Conservation (phyloP, 2,888 invertebrate genomes). For the Formica aserva region DNA sequence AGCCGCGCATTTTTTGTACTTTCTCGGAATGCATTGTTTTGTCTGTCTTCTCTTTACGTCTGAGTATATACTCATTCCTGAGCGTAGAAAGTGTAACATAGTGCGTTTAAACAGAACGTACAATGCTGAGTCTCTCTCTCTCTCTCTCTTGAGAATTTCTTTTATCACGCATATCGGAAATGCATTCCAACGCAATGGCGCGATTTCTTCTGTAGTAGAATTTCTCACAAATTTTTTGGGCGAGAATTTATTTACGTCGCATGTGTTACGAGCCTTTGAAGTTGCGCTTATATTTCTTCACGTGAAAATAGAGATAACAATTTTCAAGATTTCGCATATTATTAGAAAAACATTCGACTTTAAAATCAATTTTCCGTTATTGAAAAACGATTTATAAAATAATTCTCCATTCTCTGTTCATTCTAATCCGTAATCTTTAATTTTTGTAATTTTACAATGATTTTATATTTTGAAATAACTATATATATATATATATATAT, state of each 20-base stretch:
- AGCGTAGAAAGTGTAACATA: not conserved
- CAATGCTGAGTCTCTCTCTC: not conserved
- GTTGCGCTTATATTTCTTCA: not conserved
- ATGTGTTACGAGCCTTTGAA: not conserved
- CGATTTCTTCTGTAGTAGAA: not conserved
- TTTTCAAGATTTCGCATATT: not conserved
- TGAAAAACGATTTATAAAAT: not conserved
- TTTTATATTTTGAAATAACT: not conserved
- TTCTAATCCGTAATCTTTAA: not conserved
- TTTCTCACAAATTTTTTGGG: constrained; percentile 21
- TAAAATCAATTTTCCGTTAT: not conserved
- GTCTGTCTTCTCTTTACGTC: not conserved
- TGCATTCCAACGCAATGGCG: constrained; percentile 32
- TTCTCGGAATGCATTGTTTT: not conserved
- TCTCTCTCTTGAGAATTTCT: constrained; percentile 21
- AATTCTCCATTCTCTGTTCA: not conserved
- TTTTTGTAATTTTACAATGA: not conserved
- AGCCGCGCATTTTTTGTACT: not conserved
- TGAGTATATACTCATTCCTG: not conserved
- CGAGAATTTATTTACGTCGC: constrained; percentile 7
- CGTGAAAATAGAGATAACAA: not conserved
- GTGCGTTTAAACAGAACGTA: not conserved
- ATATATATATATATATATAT: too few relatives aligned
- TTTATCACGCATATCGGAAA: constrained; percentile 15
- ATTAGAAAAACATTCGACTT: not conserved